phyloP scores from a whole-genome alignment of 1,140 invertebrate species.

The Drosophila takahashii region DNA sequence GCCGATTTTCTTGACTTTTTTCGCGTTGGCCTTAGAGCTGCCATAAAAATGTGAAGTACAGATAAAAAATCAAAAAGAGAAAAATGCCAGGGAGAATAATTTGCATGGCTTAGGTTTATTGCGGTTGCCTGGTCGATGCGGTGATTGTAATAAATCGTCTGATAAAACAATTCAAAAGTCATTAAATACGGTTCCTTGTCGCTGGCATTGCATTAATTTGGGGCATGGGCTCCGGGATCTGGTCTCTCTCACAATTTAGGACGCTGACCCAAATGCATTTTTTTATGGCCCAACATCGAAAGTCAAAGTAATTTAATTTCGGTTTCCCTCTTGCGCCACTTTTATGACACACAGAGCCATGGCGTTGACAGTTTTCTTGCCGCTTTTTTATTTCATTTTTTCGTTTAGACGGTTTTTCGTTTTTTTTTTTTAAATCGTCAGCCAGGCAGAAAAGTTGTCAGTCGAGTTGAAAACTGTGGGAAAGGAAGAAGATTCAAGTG shows the following conservation, averaged over 20 bases:
- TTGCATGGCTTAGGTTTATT: constrained; percentile 55
- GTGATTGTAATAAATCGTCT: constrained; percentile 59
- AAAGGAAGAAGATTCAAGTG: constrained; percentile 51
- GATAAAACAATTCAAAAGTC: constrained; percentile 63
- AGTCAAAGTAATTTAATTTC: constrained; percentile 65
- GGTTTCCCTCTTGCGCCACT: constrained; percentile 34
- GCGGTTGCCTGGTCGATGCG: constrained; percentile 36
- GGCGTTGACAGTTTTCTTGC: constrained; percentile 50
- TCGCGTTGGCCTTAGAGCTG: constrained; percentile 20
- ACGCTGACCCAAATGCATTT: constrained; percentile 51
- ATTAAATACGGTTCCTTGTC: constrained; percentile 43
- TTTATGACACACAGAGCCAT: constrained; percentile 39
- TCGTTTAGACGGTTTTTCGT: constrained; percentile 18
- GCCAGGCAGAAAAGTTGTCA: constrained; percentile 27
- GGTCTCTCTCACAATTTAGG: constrained; percentile 24
- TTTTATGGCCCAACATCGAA: constrained; percentile 45
- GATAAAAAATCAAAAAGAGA: constrained; percentile 21
- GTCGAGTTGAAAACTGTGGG: constrained; percentile 19
- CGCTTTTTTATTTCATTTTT: constrained; percentile 38
- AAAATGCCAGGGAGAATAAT: constrained; percentile 20
- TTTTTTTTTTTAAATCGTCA: constrained; percentile 33
- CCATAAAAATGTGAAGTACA: constrained; percentile 49
- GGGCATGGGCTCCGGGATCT: constrained; percentile 1
- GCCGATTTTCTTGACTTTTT: constrained; percentile 27
- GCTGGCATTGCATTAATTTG: constrained; percentile 45